Base-by-base conservation (phyloP, 2,888 invertebrate species). In the Spisula solida region DNA sequence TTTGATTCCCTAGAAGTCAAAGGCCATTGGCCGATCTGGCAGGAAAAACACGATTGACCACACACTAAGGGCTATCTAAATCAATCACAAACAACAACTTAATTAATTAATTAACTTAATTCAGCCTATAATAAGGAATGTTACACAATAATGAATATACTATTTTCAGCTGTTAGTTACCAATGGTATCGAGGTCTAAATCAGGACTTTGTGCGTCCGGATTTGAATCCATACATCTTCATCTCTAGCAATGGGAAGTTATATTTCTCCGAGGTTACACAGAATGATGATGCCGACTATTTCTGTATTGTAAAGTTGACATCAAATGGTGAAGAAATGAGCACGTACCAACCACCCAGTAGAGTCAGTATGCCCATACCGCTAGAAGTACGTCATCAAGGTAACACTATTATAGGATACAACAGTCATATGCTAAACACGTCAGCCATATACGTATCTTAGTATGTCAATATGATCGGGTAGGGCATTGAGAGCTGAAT, bases 171-270 rank as follows among this genome's bases (percentile, higher is more conserved):
- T 12, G 88, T 94, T 14, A 90, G 86, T 0, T 99, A 98, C 96
- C 98, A 98, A 93, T 99, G 99, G 99, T 98, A 98, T 16, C 98
- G 98, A 95, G 98, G 97, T 95, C 98, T 99, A 94, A 98, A 98
- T 0, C 98, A 99, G 96, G 98, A 93, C 79, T 93, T 92, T 94
- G 99, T 99, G 0, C 98, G 99, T 96, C 99, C 99, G 96, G 99
- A 99, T 96, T 98, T 98, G 94, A 97, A 99, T 85, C 93, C 94
- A 6, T 93, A 96, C 92, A 98, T 99, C 0, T 99, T 99, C 97
- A 99, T 99, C 0, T 99, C 99, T 0, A 97, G 98, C 95, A 99
- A 99, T 97, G 99, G 99, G 79, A 98, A 99, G 29, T 97, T 99
- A 31, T 99, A 99, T 96, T 99, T 99, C 96, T 98, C 99, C 31